Conservation (phyloP, 1,140 invertebrate genomes). For the Atta colombica region DNA sequence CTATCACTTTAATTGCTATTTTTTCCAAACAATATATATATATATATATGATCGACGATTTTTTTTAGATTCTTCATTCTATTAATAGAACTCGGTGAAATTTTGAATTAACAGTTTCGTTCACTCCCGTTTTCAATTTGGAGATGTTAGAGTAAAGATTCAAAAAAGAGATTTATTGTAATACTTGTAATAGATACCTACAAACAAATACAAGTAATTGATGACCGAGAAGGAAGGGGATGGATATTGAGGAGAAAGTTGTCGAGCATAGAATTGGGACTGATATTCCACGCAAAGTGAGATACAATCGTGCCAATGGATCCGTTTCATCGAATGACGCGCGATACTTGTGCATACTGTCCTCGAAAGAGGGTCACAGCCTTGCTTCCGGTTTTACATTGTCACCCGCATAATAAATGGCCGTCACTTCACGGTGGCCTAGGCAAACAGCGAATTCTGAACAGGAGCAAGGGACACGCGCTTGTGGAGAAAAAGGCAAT, state of each 20-base stretch:
- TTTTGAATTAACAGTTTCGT: background rate
- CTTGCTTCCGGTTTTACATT: slow-evolving; percentile 62
- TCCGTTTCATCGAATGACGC: slow-evolving; percentile 54
- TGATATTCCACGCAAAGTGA: slow-evolving; percentile 28
- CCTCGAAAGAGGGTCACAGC: slow-evolving; percentile 66
- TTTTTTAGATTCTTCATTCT: background rate
- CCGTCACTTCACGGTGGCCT: background rate
- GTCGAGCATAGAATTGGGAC: slow-evolving; percentile 1
- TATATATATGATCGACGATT: background rate
- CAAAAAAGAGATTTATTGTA: background rate
- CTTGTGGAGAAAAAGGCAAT: background rate
- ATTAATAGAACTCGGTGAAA: too few relatives aligned
- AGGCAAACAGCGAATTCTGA: background rate
- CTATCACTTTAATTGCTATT: background rate
- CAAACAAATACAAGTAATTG: background rate
- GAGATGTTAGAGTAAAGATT: background rate
- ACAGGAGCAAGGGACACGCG: background rate
- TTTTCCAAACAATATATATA: background rate
- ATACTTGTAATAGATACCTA: background rate
- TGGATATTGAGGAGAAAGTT: slow-evolving; percentile 5
- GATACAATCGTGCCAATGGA: slow-evolving; percentile 56
- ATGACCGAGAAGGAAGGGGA: background rate
- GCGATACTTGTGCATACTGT: slow-evolving; percentile 41
- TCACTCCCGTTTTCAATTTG: background rate
- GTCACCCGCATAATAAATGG: slow-evolving; percentile 63